Base-by-base conservation (phyloP, 2,888 invertebrate genomes). In the Clunio marinus region DNA sequence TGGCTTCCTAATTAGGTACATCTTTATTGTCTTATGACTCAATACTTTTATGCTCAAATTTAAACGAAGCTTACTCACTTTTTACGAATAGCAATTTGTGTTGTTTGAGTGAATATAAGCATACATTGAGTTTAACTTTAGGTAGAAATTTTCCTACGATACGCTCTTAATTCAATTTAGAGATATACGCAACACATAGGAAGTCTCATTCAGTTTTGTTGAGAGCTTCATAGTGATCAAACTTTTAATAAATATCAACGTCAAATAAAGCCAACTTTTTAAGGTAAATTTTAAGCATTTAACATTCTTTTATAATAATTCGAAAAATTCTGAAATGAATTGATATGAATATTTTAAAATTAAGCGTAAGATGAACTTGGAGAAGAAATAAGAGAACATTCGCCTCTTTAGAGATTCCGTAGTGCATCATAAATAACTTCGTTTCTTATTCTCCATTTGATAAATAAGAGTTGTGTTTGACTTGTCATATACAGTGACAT, bases 401-500 rank as follows among this genome's bases (percentile, higher is more conserved):
- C 27, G 17, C n/a, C 2, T 57, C 57, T 27, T 22, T 17, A 22
- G 22, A 32, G 13, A 32, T 13, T 32, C 35, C n/a, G 13, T 3
- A 3, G 57, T 27, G 57, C 27, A 57, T 25, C 25, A 57, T 57
- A 57, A 57, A 57, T 57, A 25, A 24, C n/a, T n/a, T n/a, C 32
- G 32, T 32, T 57, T 41, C 20, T 51, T 22, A 17, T 22, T 27
- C 3, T 25, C 27, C 8, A 13, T 25, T n/a, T 57, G 57, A 57
- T 24, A 25, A 57, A 57, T 20, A 7, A 57, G 57, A 2, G 57
- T 57, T 7, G 57, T 57, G 13, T 57, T 45, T 32, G 17, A 10
- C 17, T 27, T 57, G 57, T 57, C 57, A 57, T 32, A 32, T 5
- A 57, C 57, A 60, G 8, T 63, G 63, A 63, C 46, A 63, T 17